Base-by-base conservation (phyloP, 2,797 vertebrate species). In the Aphelocoma californica region DNA sequence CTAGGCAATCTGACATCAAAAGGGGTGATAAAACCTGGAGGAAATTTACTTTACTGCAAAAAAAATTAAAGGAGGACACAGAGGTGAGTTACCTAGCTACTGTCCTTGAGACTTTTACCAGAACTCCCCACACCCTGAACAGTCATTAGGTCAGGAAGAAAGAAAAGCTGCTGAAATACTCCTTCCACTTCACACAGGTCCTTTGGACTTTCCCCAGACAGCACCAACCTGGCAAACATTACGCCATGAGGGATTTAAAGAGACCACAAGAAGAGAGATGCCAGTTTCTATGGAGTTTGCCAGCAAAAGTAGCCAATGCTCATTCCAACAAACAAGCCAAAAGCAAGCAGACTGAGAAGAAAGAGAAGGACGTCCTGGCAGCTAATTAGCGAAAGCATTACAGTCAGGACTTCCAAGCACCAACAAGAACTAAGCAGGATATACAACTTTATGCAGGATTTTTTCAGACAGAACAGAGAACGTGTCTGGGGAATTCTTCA, bases 391-490 rank as follows among this genome's bases (percentile, higher is more conserved):
- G 14, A 72, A 86, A 71, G 45, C 78, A 58, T 29, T 79, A 34
- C 57, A 81, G 89, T 42, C 38, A 38, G 26, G 44, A 86, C 90
- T 93, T 94, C 88, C 91, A 96, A 92, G 85, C 69, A 91, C 44
- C 84, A 84, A 81, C 50, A 91, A 87, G 86, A 80, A 72, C 75
- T 79, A 82, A 81, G 87, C 62, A 94, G 85, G 56, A 88, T 56
- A 69, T 21, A 87, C 38, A 83, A 51, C 72, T 92, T 87, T 34
- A 61, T 45, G 75, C 12, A 78, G 67, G 57, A 50, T 24, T 92
- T 81, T 91, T 95, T 85, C 71, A 94, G 92, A 87, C 84, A 91
- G 69, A 92, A 83, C 24, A 81, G 38, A 90, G 90, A 95, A 74
- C 0, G 8, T 44, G 81, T 72, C 93, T 91, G 83, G 74, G 90